phyloP scores from a whole-genome alignment of 2,888 invertebrate genomes.

The Fragum sueziense region DNA sequence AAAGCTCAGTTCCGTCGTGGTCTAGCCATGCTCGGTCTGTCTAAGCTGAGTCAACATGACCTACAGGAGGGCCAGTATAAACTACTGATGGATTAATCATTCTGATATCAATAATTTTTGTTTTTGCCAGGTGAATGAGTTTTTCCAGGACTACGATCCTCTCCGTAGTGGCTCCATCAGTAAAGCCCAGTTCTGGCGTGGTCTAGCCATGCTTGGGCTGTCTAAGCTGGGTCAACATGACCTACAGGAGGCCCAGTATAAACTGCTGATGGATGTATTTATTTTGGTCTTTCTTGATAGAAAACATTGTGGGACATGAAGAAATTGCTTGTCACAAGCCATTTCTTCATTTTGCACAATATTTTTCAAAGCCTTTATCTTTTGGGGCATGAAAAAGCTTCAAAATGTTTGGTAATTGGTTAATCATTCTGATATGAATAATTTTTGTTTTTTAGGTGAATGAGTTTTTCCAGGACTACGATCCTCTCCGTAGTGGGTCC shows the following conservation, averaged over 20 bases:
- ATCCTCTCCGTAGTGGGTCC: slow-evolving; percentile 79
- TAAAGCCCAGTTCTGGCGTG: slow-evolving; percentile 79
- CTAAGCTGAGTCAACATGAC: slow-evolving; percentile 80
- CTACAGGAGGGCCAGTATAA: slow-evolving; percentile 78
- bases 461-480: slow-evolving; percentile 82
- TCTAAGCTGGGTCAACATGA: slow-evolving; percentile 80
- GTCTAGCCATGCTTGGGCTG: slow-evolving; percentile 78
- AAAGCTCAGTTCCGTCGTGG: slow-evolving; percentile 80
- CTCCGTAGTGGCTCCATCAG: slow-evolving; percentile 80
- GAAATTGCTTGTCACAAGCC: too few relatives aligned
- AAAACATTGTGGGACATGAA: background rate
- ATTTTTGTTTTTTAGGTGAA: slow-evolving; percentile 69
- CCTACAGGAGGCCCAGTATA: slow-evolving; percentile 78
- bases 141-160: slow-evolving; percentile 81
- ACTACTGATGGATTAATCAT: slow-evolving; percentile 73
- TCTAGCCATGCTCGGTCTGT: slow-evolving; percentile 78
- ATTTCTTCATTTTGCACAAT: too few relatives aligned
- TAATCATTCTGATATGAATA: too few relatives aligned
- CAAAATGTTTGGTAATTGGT: too few relatives aligned
- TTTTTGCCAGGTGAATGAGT: slow-evolving; percentile 76
- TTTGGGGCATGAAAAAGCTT: too few relatives aligned
- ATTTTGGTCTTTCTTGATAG: too few relatives aligned
- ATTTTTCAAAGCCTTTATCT: too few relatives aligned
- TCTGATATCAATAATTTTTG: too few relatives aligned
- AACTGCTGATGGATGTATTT: slow-evolving; percentile 75